Percentiles rank a stretch among this genome's conserved stretches.
Evolutionary conservation across 2,797 vertebrate species (phyloP).

Genomic region (Diceros bicornis): DNA sequence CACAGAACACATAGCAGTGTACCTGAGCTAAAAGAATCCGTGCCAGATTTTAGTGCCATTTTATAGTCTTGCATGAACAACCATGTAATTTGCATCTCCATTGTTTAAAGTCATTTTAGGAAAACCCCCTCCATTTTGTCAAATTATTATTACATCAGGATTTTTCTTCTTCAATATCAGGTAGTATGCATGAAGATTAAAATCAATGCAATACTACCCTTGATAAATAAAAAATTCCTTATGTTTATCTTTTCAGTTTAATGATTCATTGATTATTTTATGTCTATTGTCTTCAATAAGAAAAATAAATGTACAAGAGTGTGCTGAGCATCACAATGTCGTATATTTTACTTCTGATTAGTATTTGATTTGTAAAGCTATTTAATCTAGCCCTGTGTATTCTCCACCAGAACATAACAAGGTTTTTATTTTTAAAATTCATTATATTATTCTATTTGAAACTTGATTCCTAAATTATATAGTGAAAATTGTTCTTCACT

Average conservation of each 20-base stretch:
- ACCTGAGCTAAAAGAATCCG: background rate
- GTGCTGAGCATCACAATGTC: background rate
- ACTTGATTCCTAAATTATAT: background rate
- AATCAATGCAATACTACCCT: background rate
- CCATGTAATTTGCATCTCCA: background rate
- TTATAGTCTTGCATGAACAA: background rate
- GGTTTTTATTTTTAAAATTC: constrained; percentile 43
- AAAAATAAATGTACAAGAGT: constrained; percentile 2
- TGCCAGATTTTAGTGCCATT: background rate
- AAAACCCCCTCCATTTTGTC: background rate
- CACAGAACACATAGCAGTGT: background rate
- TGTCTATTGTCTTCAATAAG: constrained; percentile 4
- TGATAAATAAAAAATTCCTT: background rate
- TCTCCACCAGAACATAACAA: background rate
- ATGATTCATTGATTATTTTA: background rate
- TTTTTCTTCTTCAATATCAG: background rate
- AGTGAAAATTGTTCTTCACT: background rate
- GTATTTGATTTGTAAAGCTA: constrained; percentile 20
- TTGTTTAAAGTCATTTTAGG: background rate
- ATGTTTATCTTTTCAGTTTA: background rate
- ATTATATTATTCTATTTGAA: constrained; percentile 10
- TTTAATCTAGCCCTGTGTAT: background rate
- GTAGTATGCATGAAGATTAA: background rate
- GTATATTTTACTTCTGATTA: constrained; percentile 9
- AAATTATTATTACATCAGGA: background rate